These are phyloP conservation scores for Oreohelix idahoensis DNA, from an alignment of 1,140 invertebrate species.

Conservation along the genomic window DNA sequence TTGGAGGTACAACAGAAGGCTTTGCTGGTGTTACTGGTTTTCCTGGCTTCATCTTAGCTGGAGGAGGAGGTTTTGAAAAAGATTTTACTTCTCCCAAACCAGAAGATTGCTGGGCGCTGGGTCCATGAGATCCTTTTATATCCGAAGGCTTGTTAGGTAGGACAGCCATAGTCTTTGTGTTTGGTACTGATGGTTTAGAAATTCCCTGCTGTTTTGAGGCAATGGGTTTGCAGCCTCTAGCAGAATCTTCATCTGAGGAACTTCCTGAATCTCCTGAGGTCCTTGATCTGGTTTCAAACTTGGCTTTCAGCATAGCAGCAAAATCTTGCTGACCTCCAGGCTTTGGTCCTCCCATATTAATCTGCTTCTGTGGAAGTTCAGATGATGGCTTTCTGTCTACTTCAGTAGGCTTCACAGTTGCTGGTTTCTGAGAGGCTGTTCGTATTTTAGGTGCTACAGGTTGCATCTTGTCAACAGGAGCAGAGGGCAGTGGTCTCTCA, in stretches of 20 bases:
- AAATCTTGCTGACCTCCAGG: neutral
- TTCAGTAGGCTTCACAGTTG: neutral
- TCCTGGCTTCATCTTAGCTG: slow-evolving; percentile 16
- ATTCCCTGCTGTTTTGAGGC: neutral
- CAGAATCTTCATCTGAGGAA: neutral
- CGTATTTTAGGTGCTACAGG: neutral
- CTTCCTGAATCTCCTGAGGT: neutral
- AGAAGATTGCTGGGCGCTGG: neutral
- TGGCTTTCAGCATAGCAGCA: slow-evolving; percentile 25
- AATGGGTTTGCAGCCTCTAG: neutral
- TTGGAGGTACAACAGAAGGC: neutral
- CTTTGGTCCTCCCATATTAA: neutral
- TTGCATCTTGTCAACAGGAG: neutral
- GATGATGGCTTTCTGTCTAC: neutral
- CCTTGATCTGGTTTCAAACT: slow-evolving; percentile 32
- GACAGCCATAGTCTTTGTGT: neutral
- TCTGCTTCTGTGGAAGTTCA: neutral
- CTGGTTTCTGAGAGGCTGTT: neutral
- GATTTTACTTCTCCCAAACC: neutral
- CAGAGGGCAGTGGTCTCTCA: neutral
- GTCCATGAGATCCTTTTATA: neutral
- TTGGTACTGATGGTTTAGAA: neutral
- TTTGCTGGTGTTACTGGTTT: neutral
- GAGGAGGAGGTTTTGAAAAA: slow-evolving; percentile 33
- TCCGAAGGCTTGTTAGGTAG: slow-evolving; percentile 17